Evolutionary conservation across 2,888 invertebrate species (phyloP).

Genomic region (Antitype chi): DNA sequence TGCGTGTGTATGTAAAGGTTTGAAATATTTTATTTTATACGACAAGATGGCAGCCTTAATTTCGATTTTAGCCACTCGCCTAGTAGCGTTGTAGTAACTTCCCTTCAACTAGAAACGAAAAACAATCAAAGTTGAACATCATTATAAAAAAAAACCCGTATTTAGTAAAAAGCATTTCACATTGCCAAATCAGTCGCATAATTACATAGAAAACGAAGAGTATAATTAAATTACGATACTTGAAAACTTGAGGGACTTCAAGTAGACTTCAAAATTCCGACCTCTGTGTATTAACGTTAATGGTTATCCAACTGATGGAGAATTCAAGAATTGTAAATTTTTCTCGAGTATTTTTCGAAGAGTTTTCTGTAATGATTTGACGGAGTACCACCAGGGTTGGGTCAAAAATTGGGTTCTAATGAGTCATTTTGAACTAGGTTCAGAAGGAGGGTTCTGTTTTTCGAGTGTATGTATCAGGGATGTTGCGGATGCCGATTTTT

Average conservation of each 20-base stretch:
- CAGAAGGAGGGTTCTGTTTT: background rate
- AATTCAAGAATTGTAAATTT: slow-evolving; percentile 52
- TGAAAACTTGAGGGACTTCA: slow-evolving; percentile 71
- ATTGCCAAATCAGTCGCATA: slow-evolving; percentile 76
- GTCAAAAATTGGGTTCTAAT: background rate
- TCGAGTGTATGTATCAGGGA: no score
- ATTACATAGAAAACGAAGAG: slow-evolving; percentile 77
- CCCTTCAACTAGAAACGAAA: slow-evolving; percentile 12
- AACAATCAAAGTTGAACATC: background rate
- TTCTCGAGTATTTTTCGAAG: slow-evolving; percentile 42
- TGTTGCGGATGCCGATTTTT: no score
- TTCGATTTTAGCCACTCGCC: no score
- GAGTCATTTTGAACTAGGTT: background rate
- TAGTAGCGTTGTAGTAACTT: no score
- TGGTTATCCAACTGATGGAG: slow-evolving; percentile 49
- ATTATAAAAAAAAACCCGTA: slow-evolving; percentile 23
- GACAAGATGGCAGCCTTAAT: no score
- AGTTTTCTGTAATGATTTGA: slow-evolving; percentile 43
- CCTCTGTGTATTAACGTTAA: slow-evolving; percentile 67
- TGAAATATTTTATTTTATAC: no score
- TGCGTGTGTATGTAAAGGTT: no score
- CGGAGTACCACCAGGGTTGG: background rate
- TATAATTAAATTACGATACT: slow-evolving; percentile 83
- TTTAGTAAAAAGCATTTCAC: slow-evolving; percentile 11
- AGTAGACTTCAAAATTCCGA: slow-evolving; percentile 67